Evolutionary conservation across 2,113 vertebrate species (phyloP), one percentile per base, ranked within the genome.

Genomic region (Corynorhinus townsendii): DNA sequence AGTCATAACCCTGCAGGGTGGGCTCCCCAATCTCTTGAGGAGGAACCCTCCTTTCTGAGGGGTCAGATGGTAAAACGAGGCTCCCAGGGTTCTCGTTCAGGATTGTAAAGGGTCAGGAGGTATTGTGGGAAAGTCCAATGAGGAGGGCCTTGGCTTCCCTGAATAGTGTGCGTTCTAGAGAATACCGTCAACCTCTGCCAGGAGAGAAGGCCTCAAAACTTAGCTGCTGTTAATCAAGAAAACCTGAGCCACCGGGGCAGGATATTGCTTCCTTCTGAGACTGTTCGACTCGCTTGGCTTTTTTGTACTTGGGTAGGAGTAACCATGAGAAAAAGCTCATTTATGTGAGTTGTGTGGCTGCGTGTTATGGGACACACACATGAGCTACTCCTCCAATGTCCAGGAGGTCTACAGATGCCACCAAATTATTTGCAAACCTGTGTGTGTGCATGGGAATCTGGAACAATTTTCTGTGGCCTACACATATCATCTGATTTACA

Each of bases 201-300:
- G 59, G 68, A 95, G 62, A 49, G 52, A 90, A 66, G 22, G 22
- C n/a, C 77, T 85, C 62, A 56, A n/a, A 86, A 30, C 71, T 45
- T 35, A 76, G 54, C 64, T 76, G 47, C 88, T 88, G 35, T 87
- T 90, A 62, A 59, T 91, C 11, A 94, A 79, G 88, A 77, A 92
- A 97, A 68, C 45, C 56, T 85, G 49, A 79, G 28, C 11, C 4
- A 35, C 26, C 43, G 56, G 22, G 52, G 20, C 33, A 47, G 83
- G 86, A 11, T 47, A 26, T 86, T 66, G 71, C 38, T 79, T 86
- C 43, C 64, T 96, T 83, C 84, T 54, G 68, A 64, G 56, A 62
- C 45, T n/a, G 7, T 69, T 28, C 69, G 47, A 54, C 43, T 91
- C 16, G 11, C 45, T 40, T 69, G 10, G 28, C 82, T 69, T 86